phyloP scores from a whole-genome alignment of 2,113 vertebrate species.

The Rhombomys opimus region DNA sequence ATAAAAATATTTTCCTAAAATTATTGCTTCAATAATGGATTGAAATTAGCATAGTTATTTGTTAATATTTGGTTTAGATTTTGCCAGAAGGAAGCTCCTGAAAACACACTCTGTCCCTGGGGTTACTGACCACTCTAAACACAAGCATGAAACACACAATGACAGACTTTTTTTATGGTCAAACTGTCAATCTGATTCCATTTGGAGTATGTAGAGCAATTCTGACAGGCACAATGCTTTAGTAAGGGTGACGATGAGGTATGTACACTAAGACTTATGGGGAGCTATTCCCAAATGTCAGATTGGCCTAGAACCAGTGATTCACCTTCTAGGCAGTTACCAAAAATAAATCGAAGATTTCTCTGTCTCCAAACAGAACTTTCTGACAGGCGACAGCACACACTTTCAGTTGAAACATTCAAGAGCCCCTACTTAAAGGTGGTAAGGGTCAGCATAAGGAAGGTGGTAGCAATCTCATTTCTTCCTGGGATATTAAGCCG shows the following conservation, averaged over 20 bases:
- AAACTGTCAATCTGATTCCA: conserved; percentile 80
- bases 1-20: conserved; percentile 6
- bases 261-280: conserved; percentile 65
- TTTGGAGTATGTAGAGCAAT: conserved; percentile 77
- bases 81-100: conserved; percentile 29
- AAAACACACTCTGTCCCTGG: conserved; percentile 32
- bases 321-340: conserved; percentile 62
- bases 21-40: background rate
- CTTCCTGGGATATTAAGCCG: conserved; percentile 3
- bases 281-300: conserved; percentile 77
- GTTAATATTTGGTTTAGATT: conserved; percentile 6
- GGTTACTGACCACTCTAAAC: conserved; percentile 81
- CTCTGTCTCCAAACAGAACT: conserved; percentile 69
- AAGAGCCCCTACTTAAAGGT: conserved; percentile 21
- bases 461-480: conserved; percentile 44
- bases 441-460: conserved; percentile 6
- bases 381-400: conserved; percentile 69
- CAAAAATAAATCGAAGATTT: conserved; percentile 77
- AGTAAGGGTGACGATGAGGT: conserved; percentile 35
- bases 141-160: conserved; percentile 85
- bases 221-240: conserved; percentile 65
- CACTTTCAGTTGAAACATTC: conserved; percentile 66
- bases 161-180: conserved; percentile 79
- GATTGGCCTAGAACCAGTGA: conserved; percentile 74
- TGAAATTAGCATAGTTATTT: background rate